phyloP scores from a whole-genome alignment of 2,888 invertebrate genomes.

The Metopia argyrocephala region DNA sequence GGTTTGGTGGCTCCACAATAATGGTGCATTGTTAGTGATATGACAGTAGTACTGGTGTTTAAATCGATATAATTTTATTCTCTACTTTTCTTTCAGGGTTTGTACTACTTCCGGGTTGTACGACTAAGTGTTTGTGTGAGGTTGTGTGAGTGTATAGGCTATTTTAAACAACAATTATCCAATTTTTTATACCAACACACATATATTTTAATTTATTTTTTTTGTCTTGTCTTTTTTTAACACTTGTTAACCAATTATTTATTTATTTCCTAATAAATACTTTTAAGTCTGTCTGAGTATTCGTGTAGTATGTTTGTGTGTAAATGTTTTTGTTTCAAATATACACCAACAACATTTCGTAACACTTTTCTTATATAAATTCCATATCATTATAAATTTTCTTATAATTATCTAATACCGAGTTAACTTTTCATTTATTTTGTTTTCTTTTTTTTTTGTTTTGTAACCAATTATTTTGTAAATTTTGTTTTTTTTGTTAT shows the following conservation, averaged over 20 bases:
- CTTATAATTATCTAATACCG: constrained; percentile 12
- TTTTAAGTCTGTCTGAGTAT: constrained; percentile 1
- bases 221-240: not conserved
- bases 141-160: not conserved
- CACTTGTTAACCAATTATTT: constrained; percentile 12
- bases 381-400: not conserved
- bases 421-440: constrained; percentile 46
- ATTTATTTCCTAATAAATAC: not conserved
- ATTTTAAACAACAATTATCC: constrained; percentile 6
- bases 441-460: constrained; percentile 10
- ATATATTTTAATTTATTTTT: not conserved
- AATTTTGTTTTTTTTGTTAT: not conserved
- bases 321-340: constrained; percentile 24
- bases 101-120: no score
- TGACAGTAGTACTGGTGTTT: no score
- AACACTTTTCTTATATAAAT: constrained; percentile 2
- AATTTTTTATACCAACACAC: not conserved
- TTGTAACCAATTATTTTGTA: not conserved
- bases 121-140: not conserved
- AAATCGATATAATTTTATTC: no score
- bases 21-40: no score
- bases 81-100: no score
- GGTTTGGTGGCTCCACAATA: no score
- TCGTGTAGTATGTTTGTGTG: not conserved
- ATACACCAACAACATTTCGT: constrained; percentile 57